These are phyloP conservation scores for Amblyjoppa proteus DNA, from an alignment of 2,888 invertebrate genomes.

Conservation along the genomic window DNA sequence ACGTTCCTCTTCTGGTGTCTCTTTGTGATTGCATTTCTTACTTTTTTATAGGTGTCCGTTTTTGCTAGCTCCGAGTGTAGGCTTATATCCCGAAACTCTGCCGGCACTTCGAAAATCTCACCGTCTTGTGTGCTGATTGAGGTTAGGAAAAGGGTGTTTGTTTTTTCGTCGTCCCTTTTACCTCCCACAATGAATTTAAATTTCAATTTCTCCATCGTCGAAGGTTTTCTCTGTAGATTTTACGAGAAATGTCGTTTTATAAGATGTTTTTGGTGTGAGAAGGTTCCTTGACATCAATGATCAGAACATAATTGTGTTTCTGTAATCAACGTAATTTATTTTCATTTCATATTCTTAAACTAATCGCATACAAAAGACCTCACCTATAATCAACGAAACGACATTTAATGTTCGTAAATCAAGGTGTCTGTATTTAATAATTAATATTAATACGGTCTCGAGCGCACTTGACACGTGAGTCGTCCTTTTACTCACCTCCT, in stretches of 20 bases:
- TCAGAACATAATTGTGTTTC: not conserved
- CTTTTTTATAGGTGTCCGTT: slow-evolving; percentile 44
- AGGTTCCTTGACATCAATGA: no score
- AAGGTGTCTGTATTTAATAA: no score
- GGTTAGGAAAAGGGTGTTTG: slow-evolving; percentile 51
- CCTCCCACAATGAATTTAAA: slow-evolving; percentile 45
- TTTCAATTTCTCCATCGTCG: slow-evolving; percentile 38
- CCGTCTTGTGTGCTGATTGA: slow-evolving; percentile 48
- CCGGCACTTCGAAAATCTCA: slow-evolving; percentile 26
- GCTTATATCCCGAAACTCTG: slow-evolving; percentile 36
- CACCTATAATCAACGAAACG: slow-evolving; percentile 7
- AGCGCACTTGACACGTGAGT: no score
- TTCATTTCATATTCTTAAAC: not conserved
- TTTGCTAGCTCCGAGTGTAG: slow-evolving; percentile 40
- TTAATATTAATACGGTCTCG: no score
- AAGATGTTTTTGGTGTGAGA: no score
- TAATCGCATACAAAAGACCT: not conserved
- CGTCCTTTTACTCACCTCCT: no score
- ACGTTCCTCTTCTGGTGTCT: slow-evolving; percentile 51
- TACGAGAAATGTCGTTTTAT: slow-evolving; percentile 45
- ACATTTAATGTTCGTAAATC: slow-evolving; percentile 11
- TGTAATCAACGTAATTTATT: not conserved
- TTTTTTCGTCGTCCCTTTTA: slow-evolving; percentile 45
- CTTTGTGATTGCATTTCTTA: slow-evolving; percentile 47
- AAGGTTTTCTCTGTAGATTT: slow-evolving; percentile 11